Conservation (phyloP, 2,797 vertebrate species). For the Gymnopithys bicolor region DNA sequence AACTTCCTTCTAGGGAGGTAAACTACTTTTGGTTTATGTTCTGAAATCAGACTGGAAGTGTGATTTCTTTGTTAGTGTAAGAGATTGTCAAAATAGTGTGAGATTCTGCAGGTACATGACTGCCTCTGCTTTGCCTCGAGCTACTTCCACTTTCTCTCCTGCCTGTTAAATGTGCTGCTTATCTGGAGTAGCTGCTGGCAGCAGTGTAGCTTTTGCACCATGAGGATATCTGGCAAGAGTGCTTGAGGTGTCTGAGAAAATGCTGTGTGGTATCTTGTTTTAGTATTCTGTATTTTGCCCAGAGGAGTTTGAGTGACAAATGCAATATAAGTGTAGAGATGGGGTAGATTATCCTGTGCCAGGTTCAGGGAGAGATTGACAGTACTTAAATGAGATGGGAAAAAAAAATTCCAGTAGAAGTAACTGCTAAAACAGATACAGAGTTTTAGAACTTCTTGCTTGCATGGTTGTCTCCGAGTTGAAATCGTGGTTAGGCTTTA, state of each 20-base stretch:
- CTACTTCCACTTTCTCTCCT: not conserved
- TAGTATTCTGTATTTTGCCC: constrained; percentile 4
- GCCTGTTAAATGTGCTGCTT: constrained; percentile 23
- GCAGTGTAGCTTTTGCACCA: not conserved
- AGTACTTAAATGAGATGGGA: not conserved
- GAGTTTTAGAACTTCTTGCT: not conserved
- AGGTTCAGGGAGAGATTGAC: constrained; percentile 27
- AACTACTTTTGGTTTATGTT: not conserved
- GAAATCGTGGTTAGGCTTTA: not conserved
- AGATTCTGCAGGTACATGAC: not conserved
- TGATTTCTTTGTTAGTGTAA: not conserved
- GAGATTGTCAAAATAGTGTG: not conserved
- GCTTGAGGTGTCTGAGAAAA: not conserved
- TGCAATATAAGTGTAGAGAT: constrained; percentile 47
- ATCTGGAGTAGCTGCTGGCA: constrained; percentile 15
- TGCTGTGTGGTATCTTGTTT: not conserved
- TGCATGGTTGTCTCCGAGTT: not conserved
- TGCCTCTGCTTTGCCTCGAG: not conserved
- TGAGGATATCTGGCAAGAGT: not conserved
- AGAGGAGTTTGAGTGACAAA: constrained; percentile 48
- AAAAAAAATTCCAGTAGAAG: not conserved
- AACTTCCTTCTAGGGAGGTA: not conserved
- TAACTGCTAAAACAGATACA: not conserved
- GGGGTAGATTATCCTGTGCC: constrained; percentile 11
- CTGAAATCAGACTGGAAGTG: not conserved